Conservation (phyloP, 1,140 invertebrate species). For the Pissodes strobi region DNA sequence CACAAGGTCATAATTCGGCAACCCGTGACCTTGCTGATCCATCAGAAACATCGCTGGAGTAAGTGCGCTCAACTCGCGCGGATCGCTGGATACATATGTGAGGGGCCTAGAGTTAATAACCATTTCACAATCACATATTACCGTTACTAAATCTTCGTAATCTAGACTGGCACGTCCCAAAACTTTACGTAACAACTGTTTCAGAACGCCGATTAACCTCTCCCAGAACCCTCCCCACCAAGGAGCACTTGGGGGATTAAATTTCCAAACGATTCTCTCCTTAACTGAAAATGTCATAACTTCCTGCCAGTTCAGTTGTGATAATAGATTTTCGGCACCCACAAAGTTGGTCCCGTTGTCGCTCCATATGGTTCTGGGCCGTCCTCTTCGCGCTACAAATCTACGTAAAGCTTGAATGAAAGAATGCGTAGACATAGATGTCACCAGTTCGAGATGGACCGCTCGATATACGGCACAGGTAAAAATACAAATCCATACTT, state of each 20-base stretch:
- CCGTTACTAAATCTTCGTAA: conserved; percentile 49
- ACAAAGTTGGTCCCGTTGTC: conserved; percentile 53
- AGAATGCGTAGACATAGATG: conserved; percentile 43
- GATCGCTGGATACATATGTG: conserved; percentile 49
- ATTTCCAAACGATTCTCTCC: conserved; percentile 19
- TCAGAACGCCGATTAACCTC: conserved; percentile 53
- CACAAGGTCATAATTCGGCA: conserved; percentile 31
- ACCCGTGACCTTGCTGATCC: conserved; percentile 5
- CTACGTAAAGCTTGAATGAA: conserved; percentile 49
- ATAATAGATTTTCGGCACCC: conserved; percentile 42
- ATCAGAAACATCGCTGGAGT: conserved; percentile 29
- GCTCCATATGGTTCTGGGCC: no score
- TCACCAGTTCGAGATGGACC: conserved; percentile 52
- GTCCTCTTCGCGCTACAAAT: conserved; percentile 40
- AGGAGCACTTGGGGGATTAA: conserved; percentile 44
- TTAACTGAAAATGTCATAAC: conserved; percentile 23
- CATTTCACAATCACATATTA: conserved; percentile 48
- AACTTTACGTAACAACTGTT: conserved; percentile 45
- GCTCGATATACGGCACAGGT: conserved; percentile 47
- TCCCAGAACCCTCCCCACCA: no score
- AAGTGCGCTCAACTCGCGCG: conserved; percentile 23
- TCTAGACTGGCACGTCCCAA: conserved; percentile 43
- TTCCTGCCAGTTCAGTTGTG: conserved; percentile 40
- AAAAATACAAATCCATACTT: conserved; percentile 51
- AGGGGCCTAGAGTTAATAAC: conserved; percentile 52